These are phyloP conservation scores for Littorina saxatilis DNA, from an alignment of 1,140 invertebrate genomes.

Conservation along the genomic window DNA sequence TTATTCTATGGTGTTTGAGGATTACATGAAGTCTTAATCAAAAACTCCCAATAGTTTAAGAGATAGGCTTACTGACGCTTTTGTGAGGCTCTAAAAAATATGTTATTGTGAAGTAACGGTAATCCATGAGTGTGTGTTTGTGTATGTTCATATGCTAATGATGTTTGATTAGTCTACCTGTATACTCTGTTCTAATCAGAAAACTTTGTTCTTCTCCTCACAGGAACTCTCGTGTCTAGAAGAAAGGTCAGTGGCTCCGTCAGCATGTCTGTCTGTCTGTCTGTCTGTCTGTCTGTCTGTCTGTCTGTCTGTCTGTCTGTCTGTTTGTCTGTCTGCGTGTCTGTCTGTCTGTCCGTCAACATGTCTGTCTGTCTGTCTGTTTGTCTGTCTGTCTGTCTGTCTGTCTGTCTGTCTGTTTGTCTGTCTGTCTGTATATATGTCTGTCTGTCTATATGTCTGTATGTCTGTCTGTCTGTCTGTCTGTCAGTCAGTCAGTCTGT, in stretches of 20 bases:
- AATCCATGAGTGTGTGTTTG: neutral
- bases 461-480: slow-evolving; percentile 21
- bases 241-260: slow-evolving; percentile 15
- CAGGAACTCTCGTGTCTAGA: slow-evolving; percentile 35
- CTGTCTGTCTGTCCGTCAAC: neutral
- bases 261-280: neutral
- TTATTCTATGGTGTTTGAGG: no score
- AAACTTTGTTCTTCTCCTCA: neutral
- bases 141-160: neutral
- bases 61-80: no score
- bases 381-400: neutral
- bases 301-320: neutral
- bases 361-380: neutral
- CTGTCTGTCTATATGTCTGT: neutral
- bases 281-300: neutral
- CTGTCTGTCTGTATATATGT: no score
- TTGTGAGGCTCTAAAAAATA: no score
- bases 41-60: no score
- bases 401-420: neutral
- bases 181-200: neutral
- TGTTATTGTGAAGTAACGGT: neutral
- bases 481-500: slow-evolving; percentile 20
- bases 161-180: neutral
- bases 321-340: neutral
- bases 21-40: no score